Evolutionary conservation across 2,888 invertebrate genomes (phyloP).

Genomic region (Chironomus tentans): DNA sequence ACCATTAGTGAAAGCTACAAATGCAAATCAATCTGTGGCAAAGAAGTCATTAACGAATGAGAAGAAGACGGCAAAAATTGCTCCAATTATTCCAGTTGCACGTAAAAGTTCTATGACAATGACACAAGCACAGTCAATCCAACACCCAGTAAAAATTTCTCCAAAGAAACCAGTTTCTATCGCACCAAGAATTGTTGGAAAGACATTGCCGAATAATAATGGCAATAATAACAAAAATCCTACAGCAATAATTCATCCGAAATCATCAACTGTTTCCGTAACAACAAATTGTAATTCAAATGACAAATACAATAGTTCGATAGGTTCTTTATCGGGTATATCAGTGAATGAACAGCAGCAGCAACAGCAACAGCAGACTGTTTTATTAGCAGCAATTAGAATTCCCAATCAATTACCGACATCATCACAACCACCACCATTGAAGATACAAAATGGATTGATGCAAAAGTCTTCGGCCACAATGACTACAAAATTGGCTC

Average conservation of each 20-base stretch:
- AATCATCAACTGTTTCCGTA: constrained; percentile 8
- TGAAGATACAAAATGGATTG: constrained; percentile 24
- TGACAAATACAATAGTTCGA: not conserved
- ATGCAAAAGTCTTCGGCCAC: constrained; percentile 32
- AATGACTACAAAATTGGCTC: constrained; percentile 31
- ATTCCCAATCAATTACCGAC: constrained; percentile 36
- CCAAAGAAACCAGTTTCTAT: constrained; percentile 43
- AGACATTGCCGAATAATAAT: constrained; percentile 32
- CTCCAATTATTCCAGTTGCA: constrained; percentile 41
- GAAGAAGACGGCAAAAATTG: constrained; percentile 41
- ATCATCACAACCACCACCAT: constrained; percentile 25
- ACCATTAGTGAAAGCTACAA: not conserved
- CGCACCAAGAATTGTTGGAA: constrained; percentile 40
- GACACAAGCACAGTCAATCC: not conserved
- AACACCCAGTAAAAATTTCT: constrained; percentile 24
- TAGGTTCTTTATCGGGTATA: not conserved
- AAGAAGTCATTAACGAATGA: constrained; percentile 28
- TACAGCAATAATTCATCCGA: constrained; percentile 4
- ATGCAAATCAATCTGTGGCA: not conserved
- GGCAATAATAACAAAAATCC: not conserved
- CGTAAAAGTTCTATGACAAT: constrained; percentile 36
- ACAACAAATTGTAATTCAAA: not conserved
- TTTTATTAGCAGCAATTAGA: constrained; percentile 50
- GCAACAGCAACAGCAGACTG: constrained; percentile 45
- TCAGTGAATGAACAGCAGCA: not conserved